phyloP scores from a whole-genome alignment of 2,113 vertebrate genomes.

The Dasyurus viverrinus region DNA sequence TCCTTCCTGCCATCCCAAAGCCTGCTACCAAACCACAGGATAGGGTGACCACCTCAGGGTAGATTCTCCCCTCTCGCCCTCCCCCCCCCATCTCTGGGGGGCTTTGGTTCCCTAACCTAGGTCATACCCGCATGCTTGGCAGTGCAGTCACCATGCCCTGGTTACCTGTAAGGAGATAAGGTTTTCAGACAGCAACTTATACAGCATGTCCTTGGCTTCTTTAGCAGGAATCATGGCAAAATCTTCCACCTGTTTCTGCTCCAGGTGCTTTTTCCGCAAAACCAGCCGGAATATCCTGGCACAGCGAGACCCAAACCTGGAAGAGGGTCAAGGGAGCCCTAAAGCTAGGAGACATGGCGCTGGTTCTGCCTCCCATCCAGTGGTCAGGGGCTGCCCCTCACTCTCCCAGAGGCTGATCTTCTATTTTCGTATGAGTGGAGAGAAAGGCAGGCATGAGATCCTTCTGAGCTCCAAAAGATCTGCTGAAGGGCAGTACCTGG shows the following conservation, averaged over 20 bases:
- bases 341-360: neutral
- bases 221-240: conserved; percentile 99
- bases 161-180: conserved; percentile 93
- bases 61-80: no score
- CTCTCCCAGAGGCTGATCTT: neutral
- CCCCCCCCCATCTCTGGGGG: neutral
- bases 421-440: neutral
- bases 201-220: conserved; percentile 98
- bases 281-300: conserved; percentile 93
- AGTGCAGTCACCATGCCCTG: rapidly evolving
- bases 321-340: conserved; percentile 20
- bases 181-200: conserved; percentile 94
- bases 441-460: neutral
- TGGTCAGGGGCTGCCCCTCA: neutral
- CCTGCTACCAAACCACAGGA: neutral
- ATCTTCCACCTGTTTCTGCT: conserved; percentile 99
- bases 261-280: conserved; percentile 92
- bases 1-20: neutral
- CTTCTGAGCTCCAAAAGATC: neutral
- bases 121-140: neutral
- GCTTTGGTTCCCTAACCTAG: neutral
- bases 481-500: neutral
- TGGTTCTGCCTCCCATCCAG: neutral
- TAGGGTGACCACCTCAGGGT: neutral
- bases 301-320: conserved; percentile 94